Evolutionary conservation across 2,797 vertebrate species (phyloP), one percentile per base, ranked within the genome.

Genomic region (Aphelocoma californica): DNA sequence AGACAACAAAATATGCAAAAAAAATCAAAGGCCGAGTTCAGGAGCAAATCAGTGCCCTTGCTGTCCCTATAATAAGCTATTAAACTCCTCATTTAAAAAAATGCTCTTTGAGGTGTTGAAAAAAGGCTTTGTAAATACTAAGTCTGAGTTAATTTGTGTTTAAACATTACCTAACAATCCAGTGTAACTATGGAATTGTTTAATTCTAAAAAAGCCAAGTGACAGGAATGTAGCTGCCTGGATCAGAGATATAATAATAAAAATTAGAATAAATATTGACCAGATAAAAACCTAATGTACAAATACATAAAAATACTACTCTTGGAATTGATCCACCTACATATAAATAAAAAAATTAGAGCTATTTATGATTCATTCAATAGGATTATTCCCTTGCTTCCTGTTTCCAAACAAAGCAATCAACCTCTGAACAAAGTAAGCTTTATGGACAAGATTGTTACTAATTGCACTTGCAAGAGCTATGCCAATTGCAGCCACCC

Each of bases 341-440:
- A 57, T 62, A 54, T 19, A 42, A 85, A 85, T 62, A 83, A 90
- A 50, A 64, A 57, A 47, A 47, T 23, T 1, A 32, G 44, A 45
- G n/a, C 58, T 91, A 88, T 84, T 64, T 94, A 86, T 67, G 61
- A 80, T 74, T 77, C 26, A 87, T 88, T 95, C 42, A 77, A 71
- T 34, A 78, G 78, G 78, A 95, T 92, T 94, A 96, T 87, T 93
- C 38, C 85, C 29, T 95, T 93, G 64, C 61, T 94, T 96, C 90
- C 92, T 92, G 83, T 94, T 91, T 77, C 60, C 67, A 92, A 90
- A 80, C 50, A 85, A 71, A 90, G 64, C 64, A 93, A 90, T 88
- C 92, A 80, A 57, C 31, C 25, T 66, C 51, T 0, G 2, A 93
- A 53, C 81, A 86, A 92, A 96, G 87, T 85, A 90, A 85, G 72